Evolutionary conservation across 2,113 vertebrate species (phyloP).

Genomic region (Chitala chitala): DNA sequence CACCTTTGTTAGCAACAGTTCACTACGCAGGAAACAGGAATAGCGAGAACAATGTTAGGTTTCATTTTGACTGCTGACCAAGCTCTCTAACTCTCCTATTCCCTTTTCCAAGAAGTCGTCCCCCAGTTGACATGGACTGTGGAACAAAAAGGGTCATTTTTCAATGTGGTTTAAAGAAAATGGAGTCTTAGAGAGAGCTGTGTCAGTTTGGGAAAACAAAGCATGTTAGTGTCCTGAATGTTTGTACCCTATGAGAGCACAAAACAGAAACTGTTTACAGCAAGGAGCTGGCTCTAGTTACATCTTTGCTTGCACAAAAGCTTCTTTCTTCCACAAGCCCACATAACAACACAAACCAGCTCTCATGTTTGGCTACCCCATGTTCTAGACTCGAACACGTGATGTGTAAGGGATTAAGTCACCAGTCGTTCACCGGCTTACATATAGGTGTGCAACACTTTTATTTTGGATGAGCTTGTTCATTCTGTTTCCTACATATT

Average conservation of each 20-base stretch:
- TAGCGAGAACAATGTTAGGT: no score
- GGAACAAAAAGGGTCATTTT: slow-evolving; percentile 59
- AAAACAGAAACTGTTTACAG: slow-evolving; percentile 45
- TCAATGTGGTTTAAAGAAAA: slow-evolving; percentile 49
- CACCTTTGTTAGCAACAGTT: no score
- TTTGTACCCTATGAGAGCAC: slow-evolving; percentile 54
- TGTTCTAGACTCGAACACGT: slow-evolving; percentile 40
- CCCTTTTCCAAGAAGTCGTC: slow-evolving; percentile 37
- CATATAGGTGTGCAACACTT: neutral
- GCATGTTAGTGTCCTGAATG: slow-evolving; percentile 47
- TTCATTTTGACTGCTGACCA: slow-evolving; percentile 11
- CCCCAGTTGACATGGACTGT: slow-evolving; percentile 41
- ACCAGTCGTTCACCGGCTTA: slow-evolving; percentile 39
- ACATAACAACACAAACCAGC: slow-evolving; percentile 61
- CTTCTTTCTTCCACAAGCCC: slow-evolving; percentile 72
- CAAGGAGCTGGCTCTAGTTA: slow-evolving; percentile 65
- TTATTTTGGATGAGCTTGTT: neutral
- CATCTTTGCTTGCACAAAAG: slow-evolving; percentile 69
- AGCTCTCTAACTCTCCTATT: neutral
- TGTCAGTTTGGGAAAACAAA: slow-evolving; percentile 61
- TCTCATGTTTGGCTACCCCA: slow-evolving; percentile 40
- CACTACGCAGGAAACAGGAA: no score
- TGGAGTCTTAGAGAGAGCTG: slow-evolving; percentile 55
- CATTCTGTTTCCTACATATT: neutral
- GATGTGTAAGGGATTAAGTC: slow-evolving; percentile 50